Evolutionary conservation across 2,113 vertebrate species (phyloP).

Genomic region (Laticauda laticaudata): DNA sequence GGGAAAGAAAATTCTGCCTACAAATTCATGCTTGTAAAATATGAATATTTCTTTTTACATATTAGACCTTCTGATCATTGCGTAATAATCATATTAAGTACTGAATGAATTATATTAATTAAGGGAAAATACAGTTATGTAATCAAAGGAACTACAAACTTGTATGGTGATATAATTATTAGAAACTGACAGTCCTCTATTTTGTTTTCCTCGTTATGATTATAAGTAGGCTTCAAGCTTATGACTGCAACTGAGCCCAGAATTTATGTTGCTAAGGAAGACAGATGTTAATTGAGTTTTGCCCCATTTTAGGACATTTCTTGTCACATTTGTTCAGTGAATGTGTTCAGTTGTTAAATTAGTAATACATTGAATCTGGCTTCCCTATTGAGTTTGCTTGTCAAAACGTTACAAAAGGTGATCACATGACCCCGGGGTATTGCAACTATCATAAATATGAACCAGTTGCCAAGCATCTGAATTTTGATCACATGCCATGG

Average conservation of each 20-base stretch:
- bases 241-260: neutral
- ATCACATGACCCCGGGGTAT: neutral
- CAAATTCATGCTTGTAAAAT: conserved; percentile 63
- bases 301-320: neutral
- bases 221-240: neutral
- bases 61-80: conserved; percentile 69
- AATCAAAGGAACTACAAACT: conserved; percentile 53
- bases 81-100: conserved; percentile 70
- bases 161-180: conserved; percentile 70
- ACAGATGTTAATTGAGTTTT: neutral
- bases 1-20: conserved; percentile 49
- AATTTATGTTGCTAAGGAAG: neutral
- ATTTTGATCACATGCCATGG: neutral
- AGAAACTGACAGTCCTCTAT: conserved; percentile 45
- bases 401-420: neutral
- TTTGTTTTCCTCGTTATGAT: conserved; percentile 6
- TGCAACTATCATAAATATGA: neutral
- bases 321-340: neutral
- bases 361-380: neutral
- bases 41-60: conserved; percentile 66
- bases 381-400: neutral
- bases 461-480: neutral
- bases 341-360: neutral
- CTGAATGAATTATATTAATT: conserved; percentile 73
- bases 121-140: conserved; percentile 73